Percentiles rank a stretch among this genome's conserved stretches.
Conservation (phyloP, 2,113 vertebrate genomes). For the Hymenochirus boettgeri region DNA sequence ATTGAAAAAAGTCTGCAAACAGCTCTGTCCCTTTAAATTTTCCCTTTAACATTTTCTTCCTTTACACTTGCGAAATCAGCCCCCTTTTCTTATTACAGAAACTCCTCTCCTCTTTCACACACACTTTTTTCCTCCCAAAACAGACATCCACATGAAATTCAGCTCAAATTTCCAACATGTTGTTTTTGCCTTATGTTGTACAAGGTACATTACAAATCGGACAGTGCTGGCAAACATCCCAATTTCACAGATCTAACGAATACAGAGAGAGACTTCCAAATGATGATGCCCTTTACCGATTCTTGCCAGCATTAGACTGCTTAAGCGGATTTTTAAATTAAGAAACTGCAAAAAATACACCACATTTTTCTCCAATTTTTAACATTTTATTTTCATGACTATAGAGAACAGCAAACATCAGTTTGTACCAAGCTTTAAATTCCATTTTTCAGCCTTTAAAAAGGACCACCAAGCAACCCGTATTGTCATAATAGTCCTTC, state of each 20-base stretch:
- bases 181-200: not conserved
- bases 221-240: not conserved
- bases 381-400: not conserved
- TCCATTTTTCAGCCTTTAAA: not conserved
- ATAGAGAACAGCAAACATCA: not conserved
- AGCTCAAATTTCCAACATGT: slow-evolving; percentile 5
- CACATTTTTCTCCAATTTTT: no score
- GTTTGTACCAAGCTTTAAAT: not conserved
- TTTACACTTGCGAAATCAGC: not conserved
- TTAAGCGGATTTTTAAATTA: no score
- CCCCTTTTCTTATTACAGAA: not conserved
- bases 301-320: not conserved
- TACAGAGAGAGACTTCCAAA: not conserved
- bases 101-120: not conserved
- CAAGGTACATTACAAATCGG: slow-evolving; percentile 5
- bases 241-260: not conserved
- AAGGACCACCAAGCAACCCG: not conserved
- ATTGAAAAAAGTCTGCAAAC: no score
- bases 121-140: not conserved
- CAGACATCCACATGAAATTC: slow-evolving; percentile 1
- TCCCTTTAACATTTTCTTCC: not conserved
- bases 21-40: not conserved
- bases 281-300: not conserved
- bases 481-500: not conserved
- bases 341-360: not conserved